Evolutionary conservation across 1,140 invertebrate genomes (phyloP).

Genomic region (Pinna nobilis): DNA sequence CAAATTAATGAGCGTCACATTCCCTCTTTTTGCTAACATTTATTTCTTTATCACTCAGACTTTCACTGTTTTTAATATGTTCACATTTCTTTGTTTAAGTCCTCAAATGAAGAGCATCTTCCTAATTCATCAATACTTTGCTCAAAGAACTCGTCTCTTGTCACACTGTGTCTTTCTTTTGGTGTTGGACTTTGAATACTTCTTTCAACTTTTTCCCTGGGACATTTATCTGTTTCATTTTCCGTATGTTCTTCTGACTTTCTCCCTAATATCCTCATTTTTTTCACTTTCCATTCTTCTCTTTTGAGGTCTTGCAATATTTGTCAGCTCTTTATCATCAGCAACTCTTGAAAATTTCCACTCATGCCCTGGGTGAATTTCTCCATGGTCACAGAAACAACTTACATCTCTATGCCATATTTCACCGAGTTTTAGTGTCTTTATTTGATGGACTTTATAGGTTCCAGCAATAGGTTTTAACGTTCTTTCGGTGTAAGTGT

Average conservation of each 20-base stretch:
- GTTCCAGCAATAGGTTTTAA: slow-evolving; percentile 13
- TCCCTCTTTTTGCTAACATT: background rate
- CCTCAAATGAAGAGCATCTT: slow-evolving; percentile 4
- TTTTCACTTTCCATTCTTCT: background rate
- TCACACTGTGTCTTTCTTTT: background rate
- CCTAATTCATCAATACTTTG: background rate
- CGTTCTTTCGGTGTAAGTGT: background rate
- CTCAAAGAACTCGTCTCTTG: background rate
- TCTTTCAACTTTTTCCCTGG: background rate
- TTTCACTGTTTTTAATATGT: background rate
- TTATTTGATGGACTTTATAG: slow-evolving; percentile 28
- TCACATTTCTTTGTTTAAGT: background rate
- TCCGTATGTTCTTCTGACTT: background rate
- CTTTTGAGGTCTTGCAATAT: background rate
- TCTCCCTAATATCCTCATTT: background rate
- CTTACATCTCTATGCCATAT: slow-evolving; percentile 18
- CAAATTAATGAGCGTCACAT: background rate
- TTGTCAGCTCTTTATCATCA: background rate
- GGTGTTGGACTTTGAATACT: background rate
- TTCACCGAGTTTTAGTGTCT: background rate
- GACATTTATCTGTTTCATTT: too few species aligned
- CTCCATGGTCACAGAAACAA: slow-evolving; percentile 9
- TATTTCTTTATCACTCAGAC: background rate
- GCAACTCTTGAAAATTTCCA: slow-evolving; percentile 16
- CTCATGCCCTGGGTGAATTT: background rate